These are phyloP conservation scores for Dendroctonus ponderosae DNA, from an alignment of 1,140 invertebrate genomes.

Conservation along the genomic window DNA sequence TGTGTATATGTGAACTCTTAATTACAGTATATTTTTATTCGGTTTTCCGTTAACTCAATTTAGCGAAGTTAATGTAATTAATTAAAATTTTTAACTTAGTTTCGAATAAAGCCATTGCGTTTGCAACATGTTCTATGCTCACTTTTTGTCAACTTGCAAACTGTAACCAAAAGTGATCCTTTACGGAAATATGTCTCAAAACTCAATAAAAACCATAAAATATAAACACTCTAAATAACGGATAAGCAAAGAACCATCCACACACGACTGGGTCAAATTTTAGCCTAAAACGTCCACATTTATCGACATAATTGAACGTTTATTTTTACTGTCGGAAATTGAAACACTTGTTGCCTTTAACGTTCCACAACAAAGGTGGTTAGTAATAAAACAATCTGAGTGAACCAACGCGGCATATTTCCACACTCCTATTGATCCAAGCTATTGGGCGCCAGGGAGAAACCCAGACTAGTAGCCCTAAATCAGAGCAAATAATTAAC, in stretches of 20 bases:
- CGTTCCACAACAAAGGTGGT: too few species aligned
- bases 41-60: background rate
- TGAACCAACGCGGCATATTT: constrained; percentile 2
- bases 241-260: background rate
- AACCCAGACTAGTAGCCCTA: background rate
- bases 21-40: background rate
- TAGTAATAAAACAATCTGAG: constrained; percentile 1
- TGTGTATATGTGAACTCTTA: too few species aligned
- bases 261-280: too few species aligned
- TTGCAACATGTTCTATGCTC: background rate
- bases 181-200: background rate
- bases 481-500: too few species aligned
- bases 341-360: background rate
- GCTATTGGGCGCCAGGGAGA: constrained; percentile 1
- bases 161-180: background rate
- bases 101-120: background rate
- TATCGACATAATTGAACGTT: too few species aligned
- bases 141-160: background rate
- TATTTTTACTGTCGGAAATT: background rate
- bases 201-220: background rate
- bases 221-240: background rate
- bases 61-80: constrained; percentile 1
- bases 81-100: background rate
- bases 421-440: background rate
- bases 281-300: too few species aligned